These are phyloP conservation scores for Suillia variegata DNA, from an alignment of 2,888 invertebrate genomes.

Conservation along the genomic window DNA sequence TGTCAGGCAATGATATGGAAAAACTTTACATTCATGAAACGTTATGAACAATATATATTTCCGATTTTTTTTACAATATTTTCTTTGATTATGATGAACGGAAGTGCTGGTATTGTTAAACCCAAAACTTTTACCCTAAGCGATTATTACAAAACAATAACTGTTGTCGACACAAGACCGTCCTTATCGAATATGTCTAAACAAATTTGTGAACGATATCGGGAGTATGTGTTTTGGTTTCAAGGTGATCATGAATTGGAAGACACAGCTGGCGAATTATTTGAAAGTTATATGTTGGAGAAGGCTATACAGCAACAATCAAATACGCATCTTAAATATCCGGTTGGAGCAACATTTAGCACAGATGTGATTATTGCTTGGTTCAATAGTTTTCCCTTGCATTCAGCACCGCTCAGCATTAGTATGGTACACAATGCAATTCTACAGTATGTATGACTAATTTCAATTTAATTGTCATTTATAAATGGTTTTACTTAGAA, in stretches of 20 bases:
- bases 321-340: slow-evolving; percentile 27
- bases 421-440: slow-evolving; percentile 43
- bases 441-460: slow-evolving; percentile 29
- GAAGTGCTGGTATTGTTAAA: too few relatives aligned
- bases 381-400: slow-evolving; percentile 43
- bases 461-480: not conserved
- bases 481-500: not conserved
- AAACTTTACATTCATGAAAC: not conserved
- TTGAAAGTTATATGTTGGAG: not conserved
- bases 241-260: not conserved
- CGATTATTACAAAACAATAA: too few relatives aligned
- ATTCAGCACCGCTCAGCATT: slow-evolving; percentile 36
- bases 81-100: too few relatives aligned
- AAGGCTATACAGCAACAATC: too few relatives aligned
- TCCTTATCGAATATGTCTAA: too few relatives aligned
- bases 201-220: too few relatives aligned
- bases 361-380: slow-evolving; percentile 30
- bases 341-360: slow-evolving; percentile 36
- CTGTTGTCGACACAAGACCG: too few relatives aligned
- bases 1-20: slow-evolving; percentile 69
- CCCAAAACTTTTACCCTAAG: too few relatives aligned
- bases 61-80: too few relatives aligned
- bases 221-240: not conserved
- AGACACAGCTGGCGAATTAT: not conserved
- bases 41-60: too few relatives aligned